Evolutionary conservation across 2,797 vertebrate species (phyloP), one percentile per base, ranked within the genome.

Genomic region (Amblyraja radiata): DNA sequence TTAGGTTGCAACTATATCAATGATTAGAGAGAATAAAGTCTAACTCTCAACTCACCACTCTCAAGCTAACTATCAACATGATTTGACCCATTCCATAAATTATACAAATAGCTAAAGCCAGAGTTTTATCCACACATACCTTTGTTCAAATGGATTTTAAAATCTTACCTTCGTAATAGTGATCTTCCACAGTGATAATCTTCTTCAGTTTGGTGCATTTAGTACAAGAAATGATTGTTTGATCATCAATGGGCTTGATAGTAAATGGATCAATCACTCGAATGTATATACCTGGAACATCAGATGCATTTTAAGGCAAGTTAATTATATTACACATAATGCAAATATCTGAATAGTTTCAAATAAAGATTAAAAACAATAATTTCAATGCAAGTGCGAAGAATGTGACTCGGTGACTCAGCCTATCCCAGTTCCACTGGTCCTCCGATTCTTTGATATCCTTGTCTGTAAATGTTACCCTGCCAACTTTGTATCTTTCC

Each of bases 111-210:
- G 71, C 18, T 61, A n/a, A 4, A 61, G 54, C 54, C 58, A 74
- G 71, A 21, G 23, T 74, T 21, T 74, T 25, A 83, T 58, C 54
- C 83, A 61, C 63, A 11, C 5, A 1, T 32, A 36, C 6, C 63
- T 21, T n/a, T 25, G 63, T 21, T 63, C 61, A 68, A 88, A 36
- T 68, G 16, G 1, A 88, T 88, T 21, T 92, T 76, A 54, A 92
- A 58, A 92, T 1, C 95, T 93, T 94, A 98, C 98, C 98, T 97
- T 99, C 98, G 2, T 97, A 97, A 95, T 99, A 99, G 95, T 99
- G 98, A 94, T 99, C 98, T 94, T 99, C 98, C 94, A 99, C 98
- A 0, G 97, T 99, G 94, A 99, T 95, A 95, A 99, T 96, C 93
- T 97, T 96, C 94, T 98, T 98, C 94, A 46, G 74, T 28, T 97